These are phyloP conservation scores for Meiosimyza platycephala DNA, from an alignment of 2,888 invertebrate genomes.

Conservation along the genomic window DNA sequence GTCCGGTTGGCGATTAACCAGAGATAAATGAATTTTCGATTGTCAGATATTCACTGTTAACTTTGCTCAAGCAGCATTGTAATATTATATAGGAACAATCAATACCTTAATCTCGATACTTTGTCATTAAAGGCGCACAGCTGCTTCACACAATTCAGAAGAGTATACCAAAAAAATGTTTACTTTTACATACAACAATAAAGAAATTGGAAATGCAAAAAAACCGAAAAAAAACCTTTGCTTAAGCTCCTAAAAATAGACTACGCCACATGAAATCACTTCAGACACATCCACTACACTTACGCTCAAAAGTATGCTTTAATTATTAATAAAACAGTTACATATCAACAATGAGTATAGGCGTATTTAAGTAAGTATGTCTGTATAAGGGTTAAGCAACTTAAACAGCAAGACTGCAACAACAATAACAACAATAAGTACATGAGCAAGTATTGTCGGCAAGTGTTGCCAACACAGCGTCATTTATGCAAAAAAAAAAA, in stretches of 20 bases:
- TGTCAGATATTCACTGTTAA: too few species aligned
- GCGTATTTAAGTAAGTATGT: too few species aligned
- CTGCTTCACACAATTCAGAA: background rate
- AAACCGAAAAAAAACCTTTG: background rate
- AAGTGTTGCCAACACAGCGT: background rate
- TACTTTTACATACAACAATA: too few species aligned
- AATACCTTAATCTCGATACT: too few species aligned
- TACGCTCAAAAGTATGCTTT: constrained; percentile 34
- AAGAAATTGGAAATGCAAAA: background rate
- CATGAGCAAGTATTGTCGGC: background rate
- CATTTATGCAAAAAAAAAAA: background rate
- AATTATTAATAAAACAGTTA: constrained; percentile 35
- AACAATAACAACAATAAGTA: background rate
- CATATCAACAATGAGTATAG: background rate
- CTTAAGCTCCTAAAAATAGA: constrained; percentile 11
- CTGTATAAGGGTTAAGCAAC: constrained; percentile 32
- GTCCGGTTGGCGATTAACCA: too few species aligned
- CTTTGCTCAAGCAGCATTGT: too few species aligned
- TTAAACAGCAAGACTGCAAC: constrained; percentile 15
- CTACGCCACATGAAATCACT: background rate
- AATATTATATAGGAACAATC: too few species aligned
- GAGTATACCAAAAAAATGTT: too few species aligned
- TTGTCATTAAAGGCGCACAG: background rate
- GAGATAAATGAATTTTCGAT: too few species aligned
- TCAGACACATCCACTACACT: too few species aligned